These are phyloP conservation scores for Notolepis coatsorum DNA, from an alignment of 2,797 vertebrate genomes.

Conservation along the genomic window DNA sequence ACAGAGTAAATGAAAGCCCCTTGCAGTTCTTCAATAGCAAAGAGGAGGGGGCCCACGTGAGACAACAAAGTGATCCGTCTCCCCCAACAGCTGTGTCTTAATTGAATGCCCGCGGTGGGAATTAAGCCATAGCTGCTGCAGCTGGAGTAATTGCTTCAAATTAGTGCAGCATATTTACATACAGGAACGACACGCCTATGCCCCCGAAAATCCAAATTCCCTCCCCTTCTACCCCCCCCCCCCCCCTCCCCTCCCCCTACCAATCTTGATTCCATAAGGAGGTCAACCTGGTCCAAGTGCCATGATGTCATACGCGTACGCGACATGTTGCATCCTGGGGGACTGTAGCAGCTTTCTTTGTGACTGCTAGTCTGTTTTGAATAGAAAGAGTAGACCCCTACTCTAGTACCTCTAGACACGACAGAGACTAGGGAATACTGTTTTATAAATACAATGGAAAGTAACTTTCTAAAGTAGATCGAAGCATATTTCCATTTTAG, in stretches of 20 bases:
- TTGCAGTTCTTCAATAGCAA: constrained; percentile 44
- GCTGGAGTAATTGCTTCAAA: constrained; percentile 39
- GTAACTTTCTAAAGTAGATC: not conserved
- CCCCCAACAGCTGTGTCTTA: constrained; percentile 54
- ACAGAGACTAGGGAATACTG: too few relatives aligned
- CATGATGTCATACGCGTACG: too few relatives aligned
- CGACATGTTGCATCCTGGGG: too few relatives aligned
- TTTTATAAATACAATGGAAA: too few relatives aligned
- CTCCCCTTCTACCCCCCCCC: constrained; percentile 1
- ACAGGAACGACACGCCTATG: constrained; percentile 14
- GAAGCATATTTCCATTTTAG: too few relatives aligned
- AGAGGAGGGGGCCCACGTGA: constrained; percentile 35
- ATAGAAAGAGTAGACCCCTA: too few relatives aligned
- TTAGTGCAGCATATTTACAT: constrained; percentile 37
- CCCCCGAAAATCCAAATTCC: constrained; percentile 1
- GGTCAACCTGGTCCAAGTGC: too few relatives aligned
- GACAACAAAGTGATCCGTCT: constrained; percentile 34
- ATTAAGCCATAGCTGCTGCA: constrained; percentile 29
- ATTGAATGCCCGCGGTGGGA: constrained; percentile 40
- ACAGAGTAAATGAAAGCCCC: constrained; percentile 8
- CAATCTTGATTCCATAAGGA: too few relatives aligned
- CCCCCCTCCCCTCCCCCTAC: not conserved
- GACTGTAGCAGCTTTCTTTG: too few relatives aligned
- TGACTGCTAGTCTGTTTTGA: too few relatives aligned
- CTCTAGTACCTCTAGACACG: too few relatives aligned